Conservation (phyloP, 2,797 vertebrate genomes). For the Sebastes iracundus region DNA sequence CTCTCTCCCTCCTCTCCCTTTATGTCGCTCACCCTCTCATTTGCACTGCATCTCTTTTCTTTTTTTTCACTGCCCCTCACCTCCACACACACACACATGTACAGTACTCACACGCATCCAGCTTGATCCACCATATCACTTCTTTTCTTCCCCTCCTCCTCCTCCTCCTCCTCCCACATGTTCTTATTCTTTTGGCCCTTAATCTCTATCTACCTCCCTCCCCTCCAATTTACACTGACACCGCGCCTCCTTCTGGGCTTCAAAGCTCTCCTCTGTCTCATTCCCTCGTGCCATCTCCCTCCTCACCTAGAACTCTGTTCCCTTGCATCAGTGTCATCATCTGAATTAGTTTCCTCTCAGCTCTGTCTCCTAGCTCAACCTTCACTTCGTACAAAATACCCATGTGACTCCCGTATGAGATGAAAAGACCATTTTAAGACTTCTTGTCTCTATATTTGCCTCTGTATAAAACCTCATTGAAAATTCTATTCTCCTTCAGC, state of each 20-base stretch:
- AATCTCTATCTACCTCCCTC: conserved; percentile 40
- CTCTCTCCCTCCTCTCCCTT: conserved; percentile 26
- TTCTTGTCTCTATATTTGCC: not conserved
- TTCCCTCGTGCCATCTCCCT: conserved; percentile 7
- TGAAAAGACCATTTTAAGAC: not conserved
- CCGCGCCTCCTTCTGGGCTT: conserved; percentile 46
- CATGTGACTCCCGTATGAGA: not conserved
- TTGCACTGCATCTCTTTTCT: conserved; percentile 27
- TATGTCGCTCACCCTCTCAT: conserved; percentile 49
- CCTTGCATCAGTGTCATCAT: conserved; percentile 53
- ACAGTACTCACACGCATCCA: not conserved
- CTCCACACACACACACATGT: not conserved
- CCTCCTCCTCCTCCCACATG: not conserved
- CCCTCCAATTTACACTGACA: conserved; percentile 52
- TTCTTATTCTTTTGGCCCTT: conserved; percentile 33
- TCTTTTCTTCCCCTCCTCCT: not conserved
- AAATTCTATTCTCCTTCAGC: not conserved
- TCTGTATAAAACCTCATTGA: not conserved
- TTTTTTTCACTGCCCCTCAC: not conserved
- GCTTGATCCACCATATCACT: conserved; percentile 10
- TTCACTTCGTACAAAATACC: not conserved
- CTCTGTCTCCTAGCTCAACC: not conserved
- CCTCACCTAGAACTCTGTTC: conserved; percentile 33
- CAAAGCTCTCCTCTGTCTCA: conserved; percentile 15
- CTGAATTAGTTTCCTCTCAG: conserved; percentile 7